Evolutionary conservation across 1,140 invertebrate species (phyloP), one percentile per base, ranked within the genome.

Genomic region (Bursaphelenchus mucronatus): DNA sequence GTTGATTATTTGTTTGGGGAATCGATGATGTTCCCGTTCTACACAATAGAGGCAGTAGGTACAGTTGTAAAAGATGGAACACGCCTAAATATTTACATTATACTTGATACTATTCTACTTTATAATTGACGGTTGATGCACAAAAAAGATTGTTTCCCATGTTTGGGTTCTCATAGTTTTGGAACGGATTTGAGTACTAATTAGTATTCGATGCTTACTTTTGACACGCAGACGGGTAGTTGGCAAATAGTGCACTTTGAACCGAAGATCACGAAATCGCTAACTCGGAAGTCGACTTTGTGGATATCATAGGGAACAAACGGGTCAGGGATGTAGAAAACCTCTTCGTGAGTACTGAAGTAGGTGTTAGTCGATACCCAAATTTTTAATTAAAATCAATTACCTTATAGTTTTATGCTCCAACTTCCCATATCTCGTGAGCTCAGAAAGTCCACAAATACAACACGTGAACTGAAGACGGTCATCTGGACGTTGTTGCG

Each of bases 381-480:
- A 61, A 57, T 57, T 44, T 44, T 17, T 3, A 61, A 52, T 58
- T 21, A 5, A 40, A 0, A 19, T 19, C 21, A 63, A 13, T 30
- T 13, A 66, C 63, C 64, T 30, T 8, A 19, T 11, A 11, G 47
- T 66, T n/a, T 62, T 49, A 8, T 52, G 17, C 13, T 66, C 57
- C 57, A 66, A 66, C 45, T 66, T 66, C 4, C 64, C 64, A 67
- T 64, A 66, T 51, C 15, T 40, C 9, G 59, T 64, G n/a, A 44
- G 44, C 19, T 51, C 45, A 11, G 64, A 51, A 41, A 66, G 64
- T 52, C 65, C 43, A 46, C 64, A 66, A 17, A 40, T n/a, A n/a
- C 11, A 3, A 66, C 64, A 66, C n/a, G 8, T 13, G 19, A 66
- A 66, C 57, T 59, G 10, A 59, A 59, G 13, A 57, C 43, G 41